A percentile compares a stretch with the other conserved stretches of the same genome.
phyloP scores from a whole-genome alignment of 2,888 invertebrate species.

The Onthophagus sagittarius region DNA sequence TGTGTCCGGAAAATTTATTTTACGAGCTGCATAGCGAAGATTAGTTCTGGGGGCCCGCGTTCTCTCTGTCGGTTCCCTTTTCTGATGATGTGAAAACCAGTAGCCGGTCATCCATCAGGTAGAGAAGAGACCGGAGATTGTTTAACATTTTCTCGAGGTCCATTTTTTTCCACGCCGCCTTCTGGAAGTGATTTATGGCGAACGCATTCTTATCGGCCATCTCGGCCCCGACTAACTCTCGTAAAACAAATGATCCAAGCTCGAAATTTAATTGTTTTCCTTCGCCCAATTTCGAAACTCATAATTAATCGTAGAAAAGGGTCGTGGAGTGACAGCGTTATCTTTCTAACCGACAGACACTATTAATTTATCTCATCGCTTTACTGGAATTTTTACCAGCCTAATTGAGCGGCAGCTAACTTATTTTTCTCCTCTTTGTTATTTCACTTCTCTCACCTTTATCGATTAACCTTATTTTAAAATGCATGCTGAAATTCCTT shows the following conservation, averaged over 20 bases:
- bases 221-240: conserved; percentile 18
- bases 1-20: conserved; percentile 31
- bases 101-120: conserved; percentile 40
- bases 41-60: conserved; percentile 27
- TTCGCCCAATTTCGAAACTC: conserved; percentile 13
- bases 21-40: conserved; percentile 29
- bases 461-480: neutral
- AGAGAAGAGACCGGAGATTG: conserved; percentile 22
- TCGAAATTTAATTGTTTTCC: conserved; percentile 24
- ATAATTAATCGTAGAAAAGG: conserved; percentile 17
- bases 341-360: neutral
- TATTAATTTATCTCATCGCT: neutral
- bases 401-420: neutral
- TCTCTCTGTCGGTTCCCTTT: conserved; percentile 25
- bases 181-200: conserved; percentile 25
- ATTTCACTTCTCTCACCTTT: neutral
- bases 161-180: conserved; percentile 18
- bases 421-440: neutral
- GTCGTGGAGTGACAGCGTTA: neutral
- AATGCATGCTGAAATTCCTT: neutral
- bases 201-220: conserved; percentile 26
- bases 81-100: conserved; percentile 39
- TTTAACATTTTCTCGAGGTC: conserved; percentile 25
- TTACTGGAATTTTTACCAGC: neutral
- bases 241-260: conserved; percentile 24